A percentile compares a stretch with the other conserved stretches of the same genome.
phyloP scores from a whole-genome alignment of 2,797 vertebrate species.

The Coregonus ussuriensis region DNA sequence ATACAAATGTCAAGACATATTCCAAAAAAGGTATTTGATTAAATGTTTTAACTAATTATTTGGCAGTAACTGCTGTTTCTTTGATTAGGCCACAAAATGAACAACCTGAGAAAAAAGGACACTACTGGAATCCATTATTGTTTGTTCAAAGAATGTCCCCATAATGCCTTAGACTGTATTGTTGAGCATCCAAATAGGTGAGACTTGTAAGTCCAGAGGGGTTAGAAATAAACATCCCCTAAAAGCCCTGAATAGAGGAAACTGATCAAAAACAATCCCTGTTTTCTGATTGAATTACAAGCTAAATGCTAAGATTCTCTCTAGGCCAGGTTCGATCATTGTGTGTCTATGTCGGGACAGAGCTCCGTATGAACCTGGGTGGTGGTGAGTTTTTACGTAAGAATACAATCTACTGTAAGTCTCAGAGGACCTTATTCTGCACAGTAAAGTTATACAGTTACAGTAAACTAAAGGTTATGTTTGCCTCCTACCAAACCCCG shows the following conservation, averaged over 20 bases:
- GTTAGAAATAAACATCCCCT: slow-evolving; percentile 4
- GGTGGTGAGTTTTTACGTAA: slow-evolving; percentile 44
- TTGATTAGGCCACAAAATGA: not conserved
- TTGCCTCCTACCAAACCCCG: not conserved
- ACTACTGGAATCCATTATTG: not conserved
- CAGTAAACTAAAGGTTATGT: not conserved
- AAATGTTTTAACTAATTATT: not conserved
- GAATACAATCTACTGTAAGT: slow-evolving; percentile 34
- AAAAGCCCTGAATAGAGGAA: slow-evolving; percentile 21
- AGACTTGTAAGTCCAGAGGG: slow-evolving; percentile 4
- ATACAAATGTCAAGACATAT: no score
- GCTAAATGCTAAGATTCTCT: slow-evolving; percentile 46
- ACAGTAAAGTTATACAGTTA: not conserved
- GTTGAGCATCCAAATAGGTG: not conserved
- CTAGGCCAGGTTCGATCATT: slow-evolving; percentile 22
- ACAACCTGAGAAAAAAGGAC: not conserved
- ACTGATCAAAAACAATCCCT: slow-evolving; percentile 23
- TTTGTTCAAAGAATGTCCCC: not conserved
- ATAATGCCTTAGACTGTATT: no score
- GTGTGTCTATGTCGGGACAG: slow-evolving; percentile 37
- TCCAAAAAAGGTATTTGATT: no score
- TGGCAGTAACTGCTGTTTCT: not conserved
- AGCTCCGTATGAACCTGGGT: slow-evolving; percentile 10
- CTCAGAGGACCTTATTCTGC: not conserved
- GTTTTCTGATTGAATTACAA: slow-evolving; percentile 56